Base-by-base conservation (phyloP, 2,797 vertebrate species). In the Cyclopterus lumpus region DNA sequence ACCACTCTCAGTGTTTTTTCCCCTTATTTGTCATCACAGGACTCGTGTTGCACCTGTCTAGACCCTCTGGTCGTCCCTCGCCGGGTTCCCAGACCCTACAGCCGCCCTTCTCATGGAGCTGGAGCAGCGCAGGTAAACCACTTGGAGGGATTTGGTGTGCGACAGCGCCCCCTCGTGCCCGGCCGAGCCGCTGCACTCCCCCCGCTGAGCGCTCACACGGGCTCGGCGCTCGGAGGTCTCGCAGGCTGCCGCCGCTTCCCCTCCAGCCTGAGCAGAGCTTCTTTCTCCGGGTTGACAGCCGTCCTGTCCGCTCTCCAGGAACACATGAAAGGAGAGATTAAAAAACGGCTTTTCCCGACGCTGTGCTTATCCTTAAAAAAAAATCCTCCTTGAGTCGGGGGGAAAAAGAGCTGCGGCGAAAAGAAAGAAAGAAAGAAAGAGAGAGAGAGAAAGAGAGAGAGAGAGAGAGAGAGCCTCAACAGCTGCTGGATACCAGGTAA, bases 131-230 rank as follows among this genome's bases (percentile, higher is more conserved):
- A 42, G 26, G n/a, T 20, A 20, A n/a, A 20, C 42, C 38, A 3
- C 54, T 2, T 0, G 11, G 4, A 22, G 4, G 9, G 28, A 59
- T 85, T 62, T 26, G 30, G 3, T 30, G 79, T 63, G 24, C 73
- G 69, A 66, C 86, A 92, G 49, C 84, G 92, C 91, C 92, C 66
- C 72, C 86, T 64, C 0, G 85, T 77, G 92, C 60, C 44, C 66
- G 46, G 7, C 11, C 2, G 46, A 1, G 76, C 38, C 48, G 67
- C 87, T 91, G 87, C 91, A 84, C 53, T 64, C 73, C 26, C 58
- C 72, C 80, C 64, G 79, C 77, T 71, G 85, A 67, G 85, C 85
- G 85, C 83, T 75, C 75, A 75, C 49, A 79, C 82, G 75, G 86
- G 86, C 82, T 90, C 36, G 81, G 77, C 82, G 89, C 88, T 86